Evolutionary conservation across 1,140 invertebrate genomes (phyloP).

Genomic region (Hyposmocoma kahamanoa): DNA sequence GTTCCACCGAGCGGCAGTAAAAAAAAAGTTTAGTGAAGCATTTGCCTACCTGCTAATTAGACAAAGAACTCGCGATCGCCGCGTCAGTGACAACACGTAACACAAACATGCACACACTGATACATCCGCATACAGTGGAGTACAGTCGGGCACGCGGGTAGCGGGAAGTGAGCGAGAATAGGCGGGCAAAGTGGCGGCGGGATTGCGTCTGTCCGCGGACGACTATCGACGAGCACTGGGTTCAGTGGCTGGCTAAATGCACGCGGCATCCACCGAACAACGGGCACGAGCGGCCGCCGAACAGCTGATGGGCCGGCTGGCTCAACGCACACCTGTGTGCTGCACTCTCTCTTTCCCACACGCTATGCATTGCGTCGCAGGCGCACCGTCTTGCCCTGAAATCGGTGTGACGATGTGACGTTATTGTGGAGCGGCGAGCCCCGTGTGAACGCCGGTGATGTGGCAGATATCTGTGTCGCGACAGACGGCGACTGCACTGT

Average conservation of each 20-base stretch:
- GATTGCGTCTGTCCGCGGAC: slow-evolving; percentile 33
- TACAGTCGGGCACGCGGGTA: slow-evolving; percentile 15
- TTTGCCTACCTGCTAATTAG: slow-evolving; percentile 65
- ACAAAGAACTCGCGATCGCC: slow-evolving; percentile 56
- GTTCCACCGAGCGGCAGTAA: slow-evolving; percentile 7
- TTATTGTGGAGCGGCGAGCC: no score
- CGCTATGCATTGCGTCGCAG: slow-evolving; percentile 14
- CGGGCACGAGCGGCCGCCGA: slow-evolving; percentile 49
- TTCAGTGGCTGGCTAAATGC: slow-evolving; percentile 31
- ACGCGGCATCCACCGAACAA: slow-evolving; percentile 29
- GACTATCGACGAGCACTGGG: slow-evolving; percentile 52
- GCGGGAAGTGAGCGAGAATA: slow-evolving; percentile 31
- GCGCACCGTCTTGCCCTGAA: slow-evolving; percentile 42
- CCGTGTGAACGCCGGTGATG: slow-evolving; percentile 46
- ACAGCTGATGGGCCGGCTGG: slow-evolving; percentile 59
- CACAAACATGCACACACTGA: slow-evolving; percentile 48
- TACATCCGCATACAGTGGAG: slow-evolving; percentile 28
- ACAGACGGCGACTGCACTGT: no score
- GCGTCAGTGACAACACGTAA: slow-evolving; percentile 47
- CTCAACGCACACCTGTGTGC: slow-evolving; percentile 54
- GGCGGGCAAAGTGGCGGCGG: slow-evolving; percentile 28
- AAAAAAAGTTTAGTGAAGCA: slow-evolving; percentile 36
- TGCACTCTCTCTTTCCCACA: slow-evolving; percentile 57
- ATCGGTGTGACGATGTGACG: slow-evolving; percentile 40
- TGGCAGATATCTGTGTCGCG: slow-evolving; percentile 20